Conservation (phyloP, 2,797 vertebrate genomes). For the Hippopotamyrus pictus region DNA sequence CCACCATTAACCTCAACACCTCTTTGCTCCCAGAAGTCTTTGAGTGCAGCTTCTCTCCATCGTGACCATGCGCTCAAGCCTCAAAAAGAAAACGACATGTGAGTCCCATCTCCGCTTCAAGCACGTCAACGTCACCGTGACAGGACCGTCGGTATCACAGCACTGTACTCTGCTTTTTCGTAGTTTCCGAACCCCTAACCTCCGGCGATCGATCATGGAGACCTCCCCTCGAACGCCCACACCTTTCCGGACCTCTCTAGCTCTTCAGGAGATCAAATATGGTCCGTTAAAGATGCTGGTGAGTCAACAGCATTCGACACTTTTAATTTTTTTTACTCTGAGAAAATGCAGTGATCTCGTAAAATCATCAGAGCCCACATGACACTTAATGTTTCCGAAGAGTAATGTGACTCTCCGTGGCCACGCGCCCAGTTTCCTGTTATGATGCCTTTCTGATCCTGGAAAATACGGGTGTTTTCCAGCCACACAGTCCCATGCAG, state of each 20-base stretch:
- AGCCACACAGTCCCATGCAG: conserved; percentile 76
- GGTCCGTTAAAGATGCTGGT: conserved; percentile 86
- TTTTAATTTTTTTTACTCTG: background rate
- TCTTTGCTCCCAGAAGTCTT: conserved; percentile 73
- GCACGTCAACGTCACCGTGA: background rate
- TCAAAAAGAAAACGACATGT: conserved; percentile 88
- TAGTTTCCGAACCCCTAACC: conserved; percentile 88
- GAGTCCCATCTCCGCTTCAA: conserved; percentile 42
- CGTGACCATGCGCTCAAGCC: conserved; percentile 69
- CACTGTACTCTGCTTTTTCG: conserved; percentile 22
- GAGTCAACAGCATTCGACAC: conserved; percentile 42
- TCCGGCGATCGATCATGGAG: conserved; percentile 86
- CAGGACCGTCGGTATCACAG: background rate
- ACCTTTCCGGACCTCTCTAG: conserved; percentile 80
- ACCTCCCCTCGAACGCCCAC: conserved; percentile 86
- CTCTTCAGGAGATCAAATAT: conserved; percentile 86
- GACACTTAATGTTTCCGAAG: background rate
- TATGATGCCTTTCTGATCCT: background rate
- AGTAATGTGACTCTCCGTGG: background rate
- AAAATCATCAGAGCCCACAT: background rate
- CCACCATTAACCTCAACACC: conserved; percentile 70
- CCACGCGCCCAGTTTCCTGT: background rate
- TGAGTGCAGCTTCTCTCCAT: conserved; percentile 61
- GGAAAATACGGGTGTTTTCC: conserved; percentile 22
- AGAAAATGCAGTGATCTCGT: background rate